Evolutionary conservation across 2,113 vertebrate genomes (phyloP), one percentile per base, ranked within the genome.

Genomic region (Circaetus gallicus): DNA sequence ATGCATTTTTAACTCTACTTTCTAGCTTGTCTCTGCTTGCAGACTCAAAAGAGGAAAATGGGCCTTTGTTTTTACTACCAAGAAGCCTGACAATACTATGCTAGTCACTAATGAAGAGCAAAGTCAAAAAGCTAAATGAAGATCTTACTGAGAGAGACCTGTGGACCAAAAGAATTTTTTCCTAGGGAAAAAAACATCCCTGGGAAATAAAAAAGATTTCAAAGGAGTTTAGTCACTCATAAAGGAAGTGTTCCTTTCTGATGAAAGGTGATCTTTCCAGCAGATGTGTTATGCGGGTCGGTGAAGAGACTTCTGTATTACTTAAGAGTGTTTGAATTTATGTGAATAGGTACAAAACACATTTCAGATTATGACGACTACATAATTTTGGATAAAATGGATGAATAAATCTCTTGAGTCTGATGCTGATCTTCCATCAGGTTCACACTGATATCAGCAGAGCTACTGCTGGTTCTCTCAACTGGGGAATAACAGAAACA

Each of bases 191-290:
- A 84, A 43, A 50, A 72, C 9, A 70, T 74, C 29, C 65, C 9
- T 31, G 42, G 43, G 79, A 96, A 96, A 93, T 74, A 91, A 91
- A 91, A 34, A 71, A 55, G 24, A 63, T 90, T 97, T 95, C 86
- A 95, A 93, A 90, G 58, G 49, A 85, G 31, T 89, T 96, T 94
- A 95, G 71, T 79, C 52, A 74, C 38, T 66, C 43, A 7, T 89
- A 89, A 86, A 82, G 78, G 32, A 77, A 78, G 15, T 1, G 19
- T 80, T 96, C 66, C 73, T 82, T 96, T 97, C 82, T 93, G 86
- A 86, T 77, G 66, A 52, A 87, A 45, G 6, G 82, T 92, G 80
- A 97, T 98, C 88, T 95, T 97, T 98, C 81, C 19, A 90, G 94
- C 95, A 98, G 96, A 94, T 93, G 78, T 74, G 2, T 74, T 73